These are phyloP conservation scores for Julus scanicus DNA, from an alignment of 2,888 invertebrate genomes.

Conservation along the genomic window DNA sequence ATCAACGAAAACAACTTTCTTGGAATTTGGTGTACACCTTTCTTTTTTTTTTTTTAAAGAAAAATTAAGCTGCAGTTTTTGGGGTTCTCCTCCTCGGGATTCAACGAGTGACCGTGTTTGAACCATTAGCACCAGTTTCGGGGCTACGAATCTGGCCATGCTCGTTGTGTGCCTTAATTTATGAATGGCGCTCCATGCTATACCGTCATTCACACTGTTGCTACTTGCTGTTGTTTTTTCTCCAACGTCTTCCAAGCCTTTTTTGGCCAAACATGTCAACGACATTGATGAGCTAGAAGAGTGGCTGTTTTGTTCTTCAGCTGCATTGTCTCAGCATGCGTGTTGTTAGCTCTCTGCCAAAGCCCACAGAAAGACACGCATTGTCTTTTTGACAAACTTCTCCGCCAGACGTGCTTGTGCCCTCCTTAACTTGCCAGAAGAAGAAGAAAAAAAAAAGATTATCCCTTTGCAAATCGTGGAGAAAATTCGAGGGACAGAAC, in stretches of 20 bases:
- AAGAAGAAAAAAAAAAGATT: background rate
- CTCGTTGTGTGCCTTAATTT: background rate
- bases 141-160: background rate
- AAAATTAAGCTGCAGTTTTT: background rate
- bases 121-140: background rate
- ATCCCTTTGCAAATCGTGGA: background rate
- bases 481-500: constrained; percentile 9
- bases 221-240: background rate
- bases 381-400: background rate
- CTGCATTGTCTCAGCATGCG: constrained; percentile 31
- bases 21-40: constrained; percentile 31
- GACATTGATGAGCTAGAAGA: constrained; percentile 45
- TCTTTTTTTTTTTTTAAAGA: background rate
- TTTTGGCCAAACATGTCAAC: constrained; percentile 38
- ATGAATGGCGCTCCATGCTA: background rate
- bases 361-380: background rate
- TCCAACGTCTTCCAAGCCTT: background rate
- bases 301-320: background rate
- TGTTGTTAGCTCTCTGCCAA: background rate
- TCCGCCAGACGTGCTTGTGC: background rate
- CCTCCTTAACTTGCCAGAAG: background rate
- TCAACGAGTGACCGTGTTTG: background rate
- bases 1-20: constrained; percentile 43
- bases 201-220: background rate
- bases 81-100: background rate